These are phyloP conservation scores for Chaitophorus viminalis DNA, from an alignment of 2,888 invertebrate genomes.

Conservation along the genomic window DNA sequence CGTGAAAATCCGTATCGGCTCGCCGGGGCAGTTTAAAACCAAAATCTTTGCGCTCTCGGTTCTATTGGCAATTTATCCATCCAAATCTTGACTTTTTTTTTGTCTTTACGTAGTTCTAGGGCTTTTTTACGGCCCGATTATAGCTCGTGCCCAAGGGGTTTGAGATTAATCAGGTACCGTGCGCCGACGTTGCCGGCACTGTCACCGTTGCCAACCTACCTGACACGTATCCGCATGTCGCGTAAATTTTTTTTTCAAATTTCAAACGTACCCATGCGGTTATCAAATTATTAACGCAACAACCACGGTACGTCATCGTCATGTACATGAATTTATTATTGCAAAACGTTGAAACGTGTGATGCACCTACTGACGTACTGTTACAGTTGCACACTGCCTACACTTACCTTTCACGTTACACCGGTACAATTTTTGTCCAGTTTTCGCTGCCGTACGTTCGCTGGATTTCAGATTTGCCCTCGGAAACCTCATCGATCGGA, in stretches of 20 bases:
- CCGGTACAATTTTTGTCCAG: no score
- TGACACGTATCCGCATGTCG: constrained; percentile 10
- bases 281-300: no score
- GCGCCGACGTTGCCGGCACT: constrained; percentile 10
- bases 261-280: neutral
- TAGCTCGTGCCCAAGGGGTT: neutral
- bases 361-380: no score
- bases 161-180: constrained; percentile 12
- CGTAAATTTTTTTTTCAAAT: neutral
- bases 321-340: no score
- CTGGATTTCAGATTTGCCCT: no score
- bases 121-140: neutral
- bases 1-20: neutral
- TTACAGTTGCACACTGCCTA: no score
- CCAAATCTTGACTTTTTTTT: neutral
- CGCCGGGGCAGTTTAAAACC: constrained; percentile 14
- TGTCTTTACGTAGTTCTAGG: neutral
- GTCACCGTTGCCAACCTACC: constrained; percentile 35
- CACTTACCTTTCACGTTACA: no score
- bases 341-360: no score
- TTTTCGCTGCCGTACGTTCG: no score
- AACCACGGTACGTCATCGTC: no score
- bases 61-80: neutral
- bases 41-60: neutral
- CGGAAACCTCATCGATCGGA: no score